phyloP scores from a whole-genome alignment of 2,888 invertebrate genomes.

The Pristionchus maxplancki region DNA sequence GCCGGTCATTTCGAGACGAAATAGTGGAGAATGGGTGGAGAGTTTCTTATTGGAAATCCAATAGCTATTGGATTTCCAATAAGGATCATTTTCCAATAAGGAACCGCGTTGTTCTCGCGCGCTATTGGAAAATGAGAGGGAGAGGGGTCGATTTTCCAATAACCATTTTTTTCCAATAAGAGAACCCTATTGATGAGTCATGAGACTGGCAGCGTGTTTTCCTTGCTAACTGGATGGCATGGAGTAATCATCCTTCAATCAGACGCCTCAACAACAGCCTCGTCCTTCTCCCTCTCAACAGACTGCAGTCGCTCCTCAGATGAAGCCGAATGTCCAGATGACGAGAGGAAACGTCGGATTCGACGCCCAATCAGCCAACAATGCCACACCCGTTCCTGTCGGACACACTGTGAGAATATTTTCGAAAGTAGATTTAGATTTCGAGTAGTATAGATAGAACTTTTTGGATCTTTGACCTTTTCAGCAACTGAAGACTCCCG shows the following conservation, averaged over 20 bases:
- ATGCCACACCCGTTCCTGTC: constrained; percentile 47
- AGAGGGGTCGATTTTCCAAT: no score
- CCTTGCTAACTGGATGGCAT: neutral
- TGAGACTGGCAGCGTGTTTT: neutral
- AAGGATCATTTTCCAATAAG: no score
- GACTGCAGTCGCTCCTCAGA: neutral
- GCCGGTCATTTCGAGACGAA: no score
- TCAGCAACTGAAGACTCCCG: constrained; percentile 45
- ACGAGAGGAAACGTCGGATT: constrained; percentile 44
- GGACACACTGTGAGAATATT: constrained; percentile 41
- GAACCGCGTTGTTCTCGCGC: no score
- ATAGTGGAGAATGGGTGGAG: no score
- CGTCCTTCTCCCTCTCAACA: constrained; percentile 20
- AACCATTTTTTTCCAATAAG: no score
- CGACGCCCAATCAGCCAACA: constrained; percentile 25
- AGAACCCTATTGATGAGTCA: no score
- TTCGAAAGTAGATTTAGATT: no score
- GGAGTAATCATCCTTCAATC: neutral
- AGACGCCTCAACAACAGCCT: constrained; percentile 18
- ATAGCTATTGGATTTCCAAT: no score
- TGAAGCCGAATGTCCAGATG: constrained; percentile 24
- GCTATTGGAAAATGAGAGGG: no score
- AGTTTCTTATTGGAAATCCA: no score
- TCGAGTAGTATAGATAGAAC: no score
- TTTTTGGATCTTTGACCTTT: constrained; percentile 15